phyloP scores from a whole-genome alignment of 2,888 invertebrate species.

The Alloscopus bannaensis region DNA sequence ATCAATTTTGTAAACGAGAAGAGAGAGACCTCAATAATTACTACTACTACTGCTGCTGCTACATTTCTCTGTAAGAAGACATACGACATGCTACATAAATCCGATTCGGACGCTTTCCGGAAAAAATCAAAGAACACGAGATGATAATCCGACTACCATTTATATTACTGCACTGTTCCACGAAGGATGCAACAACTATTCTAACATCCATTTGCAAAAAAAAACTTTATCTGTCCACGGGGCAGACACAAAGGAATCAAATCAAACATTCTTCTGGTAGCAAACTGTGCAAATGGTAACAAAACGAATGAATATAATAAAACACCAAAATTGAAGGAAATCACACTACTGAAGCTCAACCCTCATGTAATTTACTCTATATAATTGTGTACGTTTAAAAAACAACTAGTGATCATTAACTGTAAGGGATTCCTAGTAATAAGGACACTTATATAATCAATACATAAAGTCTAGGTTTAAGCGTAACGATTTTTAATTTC shows the following conservation, averaged over 20 bases:
- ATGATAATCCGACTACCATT: too few species aligned
- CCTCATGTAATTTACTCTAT: conserved; percentile 65
- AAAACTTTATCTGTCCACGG: too few species aligned
- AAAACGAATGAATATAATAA: conserved; percentile 11
- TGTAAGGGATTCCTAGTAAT: background rate
- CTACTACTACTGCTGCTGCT: conserved; percentile 29
- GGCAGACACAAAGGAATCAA: too few species aligned
- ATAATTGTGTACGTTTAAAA: conserved; percentile 48
- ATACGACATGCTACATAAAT: conserved; percentile 27
- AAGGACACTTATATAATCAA: conserved; percentile 24
- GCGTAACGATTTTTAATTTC: conserved; percentile 19
- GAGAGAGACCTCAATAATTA: conserved; percentile 62
- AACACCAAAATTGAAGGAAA: too few species aligned
- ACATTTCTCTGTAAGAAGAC: conserved; percentile 48
- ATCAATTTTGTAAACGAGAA: conserved; percentile 47
- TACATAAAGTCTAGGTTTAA: too few species aligned
- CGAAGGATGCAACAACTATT: too few species aligned
- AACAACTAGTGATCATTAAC: conserved; percentile 50
- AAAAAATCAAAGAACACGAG: background rate
- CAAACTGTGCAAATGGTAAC: too few species aligned
- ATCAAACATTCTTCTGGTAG: too few species aligned
- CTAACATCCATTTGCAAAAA: too few species aligned
- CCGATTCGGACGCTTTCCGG: conserved; percentile 28
- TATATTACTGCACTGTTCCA: too few species aligned
- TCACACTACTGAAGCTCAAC: conserved; percentile 66